Evolutionary conservation across 2,797 vertebrate species (phyloP), one percentile per base, ranked within the genome.

Genomic region (Aratinga solstitialis): DNA sequence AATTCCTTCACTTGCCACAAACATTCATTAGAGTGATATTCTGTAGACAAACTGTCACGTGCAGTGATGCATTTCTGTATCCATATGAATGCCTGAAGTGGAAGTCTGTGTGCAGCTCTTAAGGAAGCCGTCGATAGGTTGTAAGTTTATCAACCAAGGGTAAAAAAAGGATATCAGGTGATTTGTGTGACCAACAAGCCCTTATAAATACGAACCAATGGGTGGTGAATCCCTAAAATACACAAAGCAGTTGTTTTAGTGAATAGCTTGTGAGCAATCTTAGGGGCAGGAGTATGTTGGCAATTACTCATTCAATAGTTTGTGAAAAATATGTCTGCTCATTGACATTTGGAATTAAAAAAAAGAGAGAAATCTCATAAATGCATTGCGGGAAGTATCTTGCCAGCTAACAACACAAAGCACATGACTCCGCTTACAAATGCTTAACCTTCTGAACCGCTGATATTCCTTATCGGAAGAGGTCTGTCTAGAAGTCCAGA

Each of bases 1-100:
- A 93, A 92, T 94, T 96, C 93, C 88, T 93, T 94, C 86, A 77
- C 93, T 94, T 96, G 87, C 84, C 86, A 75, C 91, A 96, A 94
- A 93, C 88, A 95, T 95, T 96, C 88, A 94, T 97, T 93, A 94
- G 78, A 75, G 61, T 89, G 95, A 93, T 89, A 94, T 92, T 97
- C 93, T 96, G 90, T 71, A 90, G 96, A 65, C 82, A 91, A 90
- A 74, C 71, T 72, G 91, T 90, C 86, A 84, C 45, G 13, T 91
- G 85, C 43, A 53, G 3, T 53, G 83, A 93, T 93, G 85, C 90
- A 77, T 94, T 93, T 94, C 82, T 91, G 38, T 79, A 93, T 82
- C 89, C 71, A 68, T 71, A 34, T 22, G 83, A 94, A 84, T 91
- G 85, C 36, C 74, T 94, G 80, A 84, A 79, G 36, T 88, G 71